phyloP scores from a whole-genome alignment of 23 tunicate genomes.

The Halocynthia roretzi region DNA sequence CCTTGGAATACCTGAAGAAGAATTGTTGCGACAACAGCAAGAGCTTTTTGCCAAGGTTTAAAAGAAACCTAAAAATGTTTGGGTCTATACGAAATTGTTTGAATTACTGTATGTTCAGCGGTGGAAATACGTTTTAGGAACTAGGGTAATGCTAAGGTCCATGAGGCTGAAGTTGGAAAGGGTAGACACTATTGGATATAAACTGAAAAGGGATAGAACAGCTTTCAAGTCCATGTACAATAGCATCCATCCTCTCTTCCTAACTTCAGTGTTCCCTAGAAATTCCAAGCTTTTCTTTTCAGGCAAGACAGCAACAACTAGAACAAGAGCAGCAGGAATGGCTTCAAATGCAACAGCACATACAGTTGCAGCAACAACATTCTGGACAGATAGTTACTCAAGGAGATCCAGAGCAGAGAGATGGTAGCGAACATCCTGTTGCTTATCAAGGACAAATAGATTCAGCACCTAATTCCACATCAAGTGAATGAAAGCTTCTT shows the following conservation, averaged over 20 bases:
- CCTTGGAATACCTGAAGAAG: slow-evolving; percentile 93
- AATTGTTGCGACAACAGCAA: slow-evolving; percentile 77
- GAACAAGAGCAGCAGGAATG: slow-evolving; percentile 92
- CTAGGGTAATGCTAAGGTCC: not conserved
- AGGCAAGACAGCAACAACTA: slow-evolving; percentile 85
- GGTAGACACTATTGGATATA: too few species aligned
- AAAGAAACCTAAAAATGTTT: not conserved
- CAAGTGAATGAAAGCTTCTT: not conserved
- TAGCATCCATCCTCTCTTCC: not conserved
- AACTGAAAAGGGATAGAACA: too few species aligned
- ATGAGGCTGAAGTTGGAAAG: too few species aligned
- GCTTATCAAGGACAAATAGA: not conserved
- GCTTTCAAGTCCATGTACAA: not conserved
- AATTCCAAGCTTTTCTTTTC: not conserved
- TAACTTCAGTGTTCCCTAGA: not conserved
- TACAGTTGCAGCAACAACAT: slow-evolving; percentile 61
- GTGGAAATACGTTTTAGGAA: too few species aligned
- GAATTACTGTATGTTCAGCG: not conserved
- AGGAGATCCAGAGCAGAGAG: too few species aligned
- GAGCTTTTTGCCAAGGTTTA: slow-evolving; percentile 80
- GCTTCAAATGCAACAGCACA: slow-evolving; percentile 70
- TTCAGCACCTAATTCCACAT: not conserved
- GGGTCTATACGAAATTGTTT: not conserved
- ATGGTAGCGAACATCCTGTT: too few species aligned
- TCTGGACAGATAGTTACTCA: not conserved